Evolutionary conservation across 2,113 vertebrate species (phyloP).

Genomic region (Cinclus cinclus): DNA sequence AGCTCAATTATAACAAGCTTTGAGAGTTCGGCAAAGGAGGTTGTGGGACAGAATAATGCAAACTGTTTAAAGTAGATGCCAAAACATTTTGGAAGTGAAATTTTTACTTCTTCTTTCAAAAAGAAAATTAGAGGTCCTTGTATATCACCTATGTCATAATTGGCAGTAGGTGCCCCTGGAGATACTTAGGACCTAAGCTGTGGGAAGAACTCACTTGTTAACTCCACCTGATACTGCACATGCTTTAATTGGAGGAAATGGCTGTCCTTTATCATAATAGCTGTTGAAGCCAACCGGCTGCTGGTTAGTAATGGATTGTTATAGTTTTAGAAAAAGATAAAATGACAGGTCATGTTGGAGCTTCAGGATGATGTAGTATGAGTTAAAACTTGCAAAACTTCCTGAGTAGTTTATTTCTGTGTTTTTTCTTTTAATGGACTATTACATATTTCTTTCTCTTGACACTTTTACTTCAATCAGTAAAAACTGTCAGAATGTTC

Average conservation of each 20-base stretch:
- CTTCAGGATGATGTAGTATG: not conserved
- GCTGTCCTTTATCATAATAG: not conserved
- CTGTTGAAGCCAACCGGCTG: not conserved
- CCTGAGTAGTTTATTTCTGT: not conserved
- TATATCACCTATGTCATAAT: accelerated
- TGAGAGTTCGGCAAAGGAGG: not conserved
- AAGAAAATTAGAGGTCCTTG: not conserved
- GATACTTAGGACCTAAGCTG: not conserved
- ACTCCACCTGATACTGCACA: not conserved
- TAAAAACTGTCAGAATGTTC: not conserved
- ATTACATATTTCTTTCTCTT: not conserved
- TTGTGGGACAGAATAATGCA: not conserved
- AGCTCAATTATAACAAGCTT: not conserved
- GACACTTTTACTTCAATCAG: not conserved
- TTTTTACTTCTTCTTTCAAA: not conserved
- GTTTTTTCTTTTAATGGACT: not conserved
- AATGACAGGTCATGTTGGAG: not conserved
- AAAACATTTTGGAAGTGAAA: not conserved
- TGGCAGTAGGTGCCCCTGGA: not conserved
- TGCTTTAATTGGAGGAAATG: not conserved
- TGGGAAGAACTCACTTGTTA: not conserved
- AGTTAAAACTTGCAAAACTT: not conserved
- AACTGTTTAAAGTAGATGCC: not conserved
- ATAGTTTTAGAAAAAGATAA: not conserved
- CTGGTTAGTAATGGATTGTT: not conserved